Percentiles rank a stretch among this genome's conserved stretches.
phyloP scores from a whole-genome alignment of 2,797 vertebrate species.

The Onychomys leucogaster region DNA sequence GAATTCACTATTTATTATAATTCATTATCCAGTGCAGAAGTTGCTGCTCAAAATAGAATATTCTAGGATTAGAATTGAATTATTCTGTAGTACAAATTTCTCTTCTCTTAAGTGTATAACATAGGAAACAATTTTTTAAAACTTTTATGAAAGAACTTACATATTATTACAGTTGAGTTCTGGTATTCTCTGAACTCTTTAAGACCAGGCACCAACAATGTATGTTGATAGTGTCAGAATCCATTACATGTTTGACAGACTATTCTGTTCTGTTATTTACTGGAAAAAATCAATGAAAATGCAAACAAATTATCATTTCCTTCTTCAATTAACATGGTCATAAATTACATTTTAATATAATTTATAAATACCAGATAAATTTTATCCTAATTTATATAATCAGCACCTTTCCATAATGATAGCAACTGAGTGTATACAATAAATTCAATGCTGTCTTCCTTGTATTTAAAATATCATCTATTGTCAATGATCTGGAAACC shows the following conservation, averaged over 20 bases:
- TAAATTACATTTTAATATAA: not conserved
- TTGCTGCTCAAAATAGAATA: slow-evolving; percentile 57
- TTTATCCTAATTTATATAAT: not conserved
- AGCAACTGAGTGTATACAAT: not conserved
- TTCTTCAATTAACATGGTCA: not conserved
- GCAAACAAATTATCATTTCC: not conserved
- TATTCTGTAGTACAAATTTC: not conserved
- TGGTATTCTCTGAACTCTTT: not conserved
- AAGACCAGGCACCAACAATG: not conserved
- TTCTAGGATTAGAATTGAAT: slow-evolving; percentile 19
- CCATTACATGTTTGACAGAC: not conserved
- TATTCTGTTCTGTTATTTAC: not conserved
- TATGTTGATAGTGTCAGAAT: not conserved
- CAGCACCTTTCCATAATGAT: not conserved
- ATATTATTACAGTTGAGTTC: not conserved
- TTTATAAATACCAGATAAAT: not conserved
- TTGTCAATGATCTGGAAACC: not conserved
- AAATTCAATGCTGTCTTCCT: not conserved
- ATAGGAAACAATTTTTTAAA: not conserved
- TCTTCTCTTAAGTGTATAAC: not conserved
- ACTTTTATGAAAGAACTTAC: not conserved
- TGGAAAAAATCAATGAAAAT: not conserved
- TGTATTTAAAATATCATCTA: slow-evolving; percentile 27
- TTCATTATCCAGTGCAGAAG: not conserved
- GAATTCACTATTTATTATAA: not conserved